Conservation (phyloP, 1,140 invertebrate species). For the Belonocnema kinseyi region DNA sequence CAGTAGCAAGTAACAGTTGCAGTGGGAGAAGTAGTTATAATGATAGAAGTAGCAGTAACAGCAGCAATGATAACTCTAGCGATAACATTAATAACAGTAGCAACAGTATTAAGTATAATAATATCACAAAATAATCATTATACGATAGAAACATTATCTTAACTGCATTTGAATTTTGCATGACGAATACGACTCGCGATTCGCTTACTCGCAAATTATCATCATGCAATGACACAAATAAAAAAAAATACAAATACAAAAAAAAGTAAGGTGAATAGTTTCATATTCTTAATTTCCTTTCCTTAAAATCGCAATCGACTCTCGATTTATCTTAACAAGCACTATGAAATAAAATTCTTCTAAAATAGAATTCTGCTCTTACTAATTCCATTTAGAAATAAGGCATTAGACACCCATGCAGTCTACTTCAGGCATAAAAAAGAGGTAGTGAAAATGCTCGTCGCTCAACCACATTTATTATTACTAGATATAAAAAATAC, state of each 20-base stretch:
- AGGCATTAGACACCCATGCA: conserved; percentile 30
- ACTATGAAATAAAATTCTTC: background rate
- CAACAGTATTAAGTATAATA: conserved; percentile 57
- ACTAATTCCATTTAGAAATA: background rate
- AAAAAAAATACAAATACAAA: conserved; percentile 30
- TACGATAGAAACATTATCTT: conserved; percentile 51
- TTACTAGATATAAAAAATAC: background rate
- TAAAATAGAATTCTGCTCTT: background rate
- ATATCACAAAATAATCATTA: conserved; percentile 68
- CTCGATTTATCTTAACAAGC: conserved; percentile 16
- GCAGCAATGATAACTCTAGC: conserved; percentile 53
- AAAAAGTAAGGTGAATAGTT: conserved; percentile 33
- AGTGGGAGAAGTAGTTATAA: conserved; percentile 45
- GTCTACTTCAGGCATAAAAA: conserved; percentile 29
- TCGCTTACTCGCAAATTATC: conserved; percentile 46
- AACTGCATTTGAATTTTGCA: conserved; percentile 37
- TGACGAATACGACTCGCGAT: conserved; percentile 37
- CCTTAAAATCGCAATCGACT: background rate
- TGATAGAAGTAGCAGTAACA: conserved; percentile 44
- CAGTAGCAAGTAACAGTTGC: conserved; percentile 36
- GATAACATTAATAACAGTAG: conserved; percentile 51
- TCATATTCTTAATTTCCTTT: conserved; percentile 19
- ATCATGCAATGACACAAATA: conserved; percentile 54
- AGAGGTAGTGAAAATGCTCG: conserved; percentile 4
- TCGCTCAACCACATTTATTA: background rate